Percentiles rank a stretch among this genome's conserved stretches.
Conservation (phyloP, 2,797 vertebrate genomes). For the Ctenosaura bakeri region DNA sequence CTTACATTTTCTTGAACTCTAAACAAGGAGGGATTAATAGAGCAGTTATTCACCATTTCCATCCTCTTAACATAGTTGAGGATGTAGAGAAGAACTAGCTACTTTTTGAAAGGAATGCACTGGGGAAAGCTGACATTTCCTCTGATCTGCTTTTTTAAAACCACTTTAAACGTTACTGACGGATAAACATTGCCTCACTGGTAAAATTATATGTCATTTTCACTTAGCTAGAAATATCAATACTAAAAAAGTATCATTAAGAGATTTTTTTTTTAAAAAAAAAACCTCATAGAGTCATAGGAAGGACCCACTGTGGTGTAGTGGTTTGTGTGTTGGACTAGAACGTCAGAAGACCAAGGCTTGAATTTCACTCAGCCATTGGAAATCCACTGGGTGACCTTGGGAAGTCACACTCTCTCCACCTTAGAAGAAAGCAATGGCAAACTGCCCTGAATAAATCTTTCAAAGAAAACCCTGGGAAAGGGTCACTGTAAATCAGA, state of each 20-base stretch:
- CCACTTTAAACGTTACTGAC: constrained; percentile 58
- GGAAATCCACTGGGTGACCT: too few relatives aligned
- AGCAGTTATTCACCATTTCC: not conserved
- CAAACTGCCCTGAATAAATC: too few relatives aligned
- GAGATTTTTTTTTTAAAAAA: not conserved
- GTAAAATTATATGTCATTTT: constrained; percentile 67
- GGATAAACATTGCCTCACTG: constrained; percentile 64
- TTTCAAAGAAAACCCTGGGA: too few relatives aligned
- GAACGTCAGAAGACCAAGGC: too few relatives aligned
- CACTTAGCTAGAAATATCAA: constrained; percentile 69
- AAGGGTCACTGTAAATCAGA: too few relatives aligned
- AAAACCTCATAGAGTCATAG: not conserved
- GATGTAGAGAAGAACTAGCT: not conserved
- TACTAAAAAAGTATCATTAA: constrained; percentile 36
- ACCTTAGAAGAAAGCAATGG: too few relatives aligned
- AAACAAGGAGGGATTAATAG: not conserved
- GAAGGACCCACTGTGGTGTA: too few relatives aligned
- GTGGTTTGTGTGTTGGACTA: too few relatives aligned
- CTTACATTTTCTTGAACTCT: not conserved
- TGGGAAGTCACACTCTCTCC: too few relatives aligned
- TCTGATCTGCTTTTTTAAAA: constrained; percentile 49
- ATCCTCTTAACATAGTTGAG: not conserved
- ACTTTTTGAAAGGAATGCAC: not conserved
- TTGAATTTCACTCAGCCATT: too few relatives aligned
- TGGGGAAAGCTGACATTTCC: constrained; percentile 47